Conservation (phyloP, 1,140 invertebrate species). For the Zaprionus nigranus region DNA sequence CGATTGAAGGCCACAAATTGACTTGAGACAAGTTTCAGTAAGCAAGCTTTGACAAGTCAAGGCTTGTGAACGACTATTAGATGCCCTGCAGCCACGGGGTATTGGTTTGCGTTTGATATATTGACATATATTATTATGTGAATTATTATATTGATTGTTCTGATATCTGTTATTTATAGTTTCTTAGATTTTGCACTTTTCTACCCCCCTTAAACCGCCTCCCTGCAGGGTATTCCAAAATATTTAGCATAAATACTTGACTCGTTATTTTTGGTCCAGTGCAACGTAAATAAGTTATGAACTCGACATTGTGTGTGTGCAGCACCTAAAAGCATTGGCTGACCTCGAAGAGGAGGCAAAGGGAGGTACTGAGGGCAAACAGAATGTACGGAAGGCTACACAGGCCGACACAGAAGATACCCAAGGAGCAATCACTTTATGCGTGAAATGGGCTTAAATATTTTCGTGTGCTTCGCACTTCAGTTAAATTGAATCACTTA, state of each 20-base stretch:
- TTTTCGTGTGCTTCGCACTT: neutral
- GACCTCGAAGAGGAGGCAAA: neutral
- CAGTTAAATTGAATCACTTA: neutral
- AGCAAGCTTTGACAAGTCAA: neutral
- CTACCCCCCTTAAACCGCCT: too few species aligned
- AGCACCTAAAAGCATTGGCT: neutral
- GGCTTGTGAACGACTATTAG: neutral
- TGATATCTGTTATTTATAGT: too few species aligned
- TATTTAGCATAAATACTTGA: slow-evolving; percentile 73
- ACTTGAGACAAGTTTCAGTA: slow-evolving; percentile 56
- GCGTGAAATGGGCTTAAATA: neutral
- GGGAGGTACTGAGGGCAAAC: neutral
- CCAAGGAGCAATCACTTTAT: neutral
- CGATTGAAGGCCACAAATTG: slow-evolving; percentile 65
- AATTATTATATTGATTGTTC: too few species aligned
- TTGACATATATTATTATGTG: too few species aligned
- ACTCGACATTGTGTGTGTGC: neutral
- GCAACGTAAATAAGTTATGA: slow-evolving; percentile 48
- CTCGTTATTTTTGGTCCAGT: slow-evolving; percentile 35
- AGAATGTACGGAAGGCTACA: neutral
- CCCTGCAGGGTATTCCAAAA: slow-evolving; percentile 44
- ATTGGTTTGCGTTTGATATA: too few species aligned
- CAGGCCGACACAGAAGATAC: neutral
- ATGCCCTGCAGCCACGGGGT: neutral
- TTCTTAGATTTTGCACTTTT: too few species aligned